Percentiles rank a stretch among this genome's conserved stretches.
phyloP scores from a whole-genome alignment of 2,888 invertebrate species.

The Chrysolina americana region DNA sequence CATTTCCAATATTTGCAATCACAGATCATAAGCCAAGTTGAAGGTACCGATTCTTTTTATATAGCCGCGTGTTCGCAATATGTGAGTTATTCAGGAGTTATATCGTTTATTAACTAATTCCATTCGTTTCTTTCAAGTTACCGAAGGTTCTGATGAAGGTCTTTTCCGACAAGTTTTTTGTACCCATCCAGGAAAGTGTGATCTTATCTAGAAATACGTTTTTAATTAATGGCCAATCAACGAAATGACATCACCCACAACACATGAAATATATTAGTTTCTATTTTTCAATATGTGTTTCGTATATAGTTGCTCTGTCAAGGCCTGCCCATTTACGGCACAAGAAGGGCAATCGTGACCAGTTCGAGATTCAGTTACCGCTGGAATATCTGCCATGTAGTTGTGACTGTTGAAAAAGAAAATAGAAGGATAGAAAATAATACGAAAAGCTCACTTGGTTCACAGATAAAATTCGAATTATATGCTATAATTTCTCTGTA shows the following conservation, averaged over 20 bases:
- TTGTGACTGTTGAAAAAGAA: too few relatives aligned
- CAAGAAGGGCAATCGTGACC: constrained; percentile 41
- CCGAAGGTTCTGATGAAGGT: constrained; percentile 12
- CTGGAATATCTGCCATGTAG: neutral
- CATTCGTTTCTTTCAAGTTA: constrained; percentile 7
- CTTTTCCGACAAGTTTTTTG: constrained; percentile 8
- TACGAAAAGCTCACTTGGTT: too few relatives aligned
- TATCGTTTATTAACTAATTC: neutral
- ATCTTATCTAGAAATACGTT: constrained; percentile 26
- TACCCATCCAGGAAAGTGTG: neutral
- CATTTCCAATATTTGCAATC: too few relatives aligned
- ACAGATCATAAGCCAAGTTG: too few relatives aligned
- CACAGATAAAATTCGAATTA: too few relatives aligned
- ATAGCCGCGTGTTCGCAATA: too few relatives aligned
- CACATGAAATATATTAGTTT: constrained; percentile 16
- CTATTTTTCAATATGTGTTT: constrained; percentile 28
- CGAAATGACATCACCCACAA: constrained; percentile 37
- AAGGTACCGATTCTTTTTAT: too few relatives aligned
- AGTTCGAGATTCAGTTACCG: constrained; percentile 5
- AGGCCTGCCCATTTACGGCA: constrained; percentile 53
- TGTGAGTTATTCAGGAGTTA: neutral
- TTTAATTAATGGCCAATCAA: constrained; percentile 28
- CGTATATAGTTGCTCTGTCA: constrained; percentile 39
- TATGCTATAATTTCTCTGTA: too few relatives aligned
- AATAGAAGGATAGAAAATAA: too few relatives aligned